Evolutionary conservation across 2,113 vertebrate species (phyloP), one percentile per base, ranked within the genome.

Genomic region (Tamias sibiricus): DNA sequence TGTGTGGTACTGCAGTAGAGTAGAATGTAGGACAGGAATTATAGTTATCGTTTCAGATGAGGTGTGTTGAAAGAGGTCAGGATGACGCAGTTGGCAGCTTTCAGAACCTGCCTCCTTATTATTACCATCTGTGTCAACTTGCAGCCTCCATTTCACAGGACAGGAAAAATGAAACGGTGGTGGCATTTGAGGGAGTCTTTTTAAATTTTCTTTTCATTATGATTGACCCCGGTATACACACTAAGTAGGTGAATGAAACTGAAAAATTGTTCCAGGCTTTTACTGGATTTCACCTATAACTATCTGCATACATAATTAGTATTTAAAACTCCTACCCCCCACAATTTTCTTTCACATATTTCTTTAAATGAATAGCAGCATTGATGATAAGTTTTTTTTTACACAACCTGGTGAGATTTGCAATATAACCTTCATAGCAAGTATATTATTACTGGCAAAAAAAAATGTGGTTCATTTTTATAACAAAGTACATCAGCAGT

Each of bases 71-170:
- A 98, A 98, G 97, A 96, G 92, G 93, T 97, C 95, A 95, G 91
- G 94, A 96, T 98, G 98, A 98, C 52, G 87, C 95, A 97, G 91
- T 93, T 98, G 98, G 97, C 97, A 98, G 77, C 26, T 22, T 86
- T 84, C 54, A 76, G 82, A 95, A 79, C 88, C 97, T 92, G 90
- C 64, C 59, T 98, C 62, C 69, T 98, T 95, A 96, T 98, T 98
- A 87, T 81, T 98, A 97, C 97, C 97, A 97, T 98, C 96, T 98
- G 97, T 98, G 98, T 98, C 98, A 98, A 97, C 92, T 97, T 94
- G 91, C 76, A 94, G 87, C 87, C 91, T 97, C 54, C 6, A 12
- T 90, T 95, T 69, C 64, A 64, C 90, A 95, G n/a, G 68, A 95
- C 59, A 85, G 97, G 87, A 91, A 95, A 98, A 86, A 82, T 76